phyloP scores from a whole-genome alignment of 2,113 vertebrate genomes.

The Anhinga rufa region DNA sequence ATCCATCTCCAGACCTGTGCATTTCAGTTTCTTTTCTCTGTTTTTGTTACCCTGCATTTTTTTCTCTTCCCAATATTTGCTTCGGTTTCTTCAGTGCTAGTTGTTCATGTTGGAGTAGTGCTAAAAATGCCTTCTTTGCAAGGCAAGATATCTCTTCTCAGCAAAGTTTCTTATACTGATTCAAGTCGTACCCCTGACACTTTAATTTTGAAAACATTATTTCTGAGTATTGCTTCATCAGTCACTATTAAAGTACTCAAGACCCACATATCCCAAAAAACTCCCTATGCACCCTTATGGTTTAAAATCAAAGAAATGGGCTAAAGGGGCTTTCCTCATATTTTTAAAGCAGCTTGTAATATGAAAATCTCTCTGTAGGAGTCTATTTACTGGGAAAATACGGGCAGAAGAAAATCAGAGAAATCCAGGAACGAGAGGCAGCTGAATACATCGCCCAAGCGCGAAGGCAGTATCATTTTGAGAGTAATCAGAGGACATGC shows the following conservation, averaged over 20 bases:
- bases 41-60: background rate
- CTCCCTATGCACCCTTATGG: background rate
- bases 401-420: conserved; percentile 90
- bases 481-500: conserved; percentile 97
- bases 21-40: background rate
- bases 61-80: background rate
- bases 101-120: background rate
- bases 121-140: background rate
- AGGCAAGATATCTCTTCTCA: background rate
- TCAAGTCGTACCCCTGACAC: background rate
- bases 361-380: conserved; percentile 69
- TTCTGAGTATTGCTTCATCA: background rate
- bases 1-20: background rate
- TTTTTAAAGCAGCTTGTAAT: background rate
- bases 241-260: background rate
- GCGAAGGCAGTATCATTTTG: conserved; percentile 92
- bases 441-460: conserved; percentile 92
- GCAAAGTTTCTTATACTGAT: background rate
- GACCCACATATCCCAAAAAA: fast-evolving
- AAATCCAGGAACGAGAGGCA: conserved; percentile 92
- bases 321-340: background rate
- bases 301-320: background rate
- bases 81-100: background rate
- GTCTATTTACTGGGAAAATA: conserved; percentile 92
- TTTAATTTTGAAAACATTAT: background rate